These are phyloP conservation scores for Ciona savignyi DNA, from an alignment of 23 tunicate species.

Conservation along the genomic window DNA sequence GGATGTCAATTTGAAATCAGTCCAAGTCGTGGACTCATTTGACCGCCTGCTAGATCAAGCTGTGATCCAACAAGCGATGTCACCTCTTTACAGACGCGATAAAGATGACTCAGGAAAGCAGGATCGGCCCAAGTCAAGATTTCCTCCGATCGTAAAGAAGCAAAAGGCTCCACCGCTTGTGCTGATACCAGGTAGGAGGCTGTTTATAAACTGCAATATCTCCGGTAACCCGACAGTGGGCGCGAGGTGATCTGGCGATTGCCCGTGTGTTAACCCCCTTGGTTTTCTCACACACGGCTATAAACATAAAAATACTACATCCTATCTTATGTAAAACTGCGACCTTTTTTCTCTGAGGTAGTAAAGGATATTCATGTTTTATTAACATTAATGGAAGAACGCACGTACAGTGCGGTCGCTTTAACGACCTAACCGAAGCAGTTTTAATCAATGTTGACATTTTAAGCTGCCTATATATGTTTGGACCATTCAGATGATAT, in stretches of 20 bases:
- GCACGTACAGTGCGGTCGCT: neutral
- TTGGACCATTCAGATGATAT: too few relatives aligned
- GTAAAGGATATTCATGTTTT: too few relatives aligned
- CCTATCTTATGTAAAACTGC: too few relatives aligned
- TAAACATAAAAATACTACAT: too few relatives aligned
- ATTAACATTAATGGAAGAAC: neutral
- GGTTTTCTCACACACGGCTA: too few relatives aligned
- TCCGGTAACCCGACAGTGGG: too few relatives aligned
- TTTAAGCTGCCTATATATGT: too few relatives aligned
- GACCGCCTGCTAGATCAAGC: neutral
- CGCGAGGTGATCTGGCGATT: too few relatives aligned
- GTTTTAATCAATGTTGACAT: too few relatives aligned
- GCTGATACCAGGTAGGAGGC: neutral
- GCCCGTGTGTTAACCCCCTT: too few relatives aligned
- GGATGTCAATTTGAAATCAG: neutral
- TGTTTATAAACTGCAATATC: too few relatives aligned
- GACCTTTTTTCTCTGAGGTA: too few relatives aligned
- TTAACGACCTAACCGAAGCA: neutral
- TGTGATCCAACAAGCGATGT: neutral
- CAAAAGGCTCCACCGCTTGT: neutral
- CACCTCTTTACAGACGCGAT: neutral
- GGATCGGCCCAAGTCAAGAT: neutral
- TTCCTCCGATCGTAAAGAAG: neutral
- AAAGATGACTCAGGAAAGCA: neutral
- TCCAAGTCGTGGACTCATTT: neutral